Base-by-base conservation (phyloP, 1,140 invertebrate species). In the Vanessa atalanta region DNA sequence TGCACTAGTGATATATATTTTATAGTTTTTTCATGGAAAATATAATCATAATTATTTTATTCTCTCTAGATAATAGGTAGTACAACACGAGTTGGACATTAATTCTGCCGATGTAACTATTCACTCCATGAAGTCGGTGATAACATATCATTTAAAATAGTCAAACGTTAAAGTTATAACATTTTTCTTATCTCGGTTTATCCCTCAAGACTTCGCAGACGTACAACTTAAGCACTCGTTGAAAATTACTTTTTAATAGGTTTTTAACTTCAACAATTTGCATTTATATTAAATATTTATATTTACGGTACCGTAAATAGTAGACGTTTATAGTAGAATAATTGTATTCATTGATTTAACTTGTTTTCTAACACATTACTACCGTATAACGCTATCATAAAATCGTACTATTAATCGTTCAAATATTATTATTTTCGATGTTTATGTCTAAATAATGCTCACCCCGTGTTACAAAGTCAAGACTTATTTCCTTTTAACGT, bases 401-500 rank as follows among this genome's bases (percentile, higher is more conserved):
- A 31, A 31, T 20, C 20, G 20, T 31, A 31, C 3, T 31, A 31
- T 4, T 43, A 43, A 43, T 3, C 7, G 9, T 43, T 43, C 6
- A 9, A 37, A 43, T 8, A 43, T 43, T 43, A 43, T 9, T 9
- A 43, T 43, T 43, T 43, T 11, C 37, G 9, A 43, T 43, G 37
- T 43, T 43, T 2, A 43, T 43, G 3, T 43, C 8, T 9, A 37
- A 5, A 37, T 43, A 43, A 43, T 43, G 8, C 6, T 65, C 14
- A 48, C 51, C 53, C 53, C 16, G 55, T 13, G 68, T 67, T 66
- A 71, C 64, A 71, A 75, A 75, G 64, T 71, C 53, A 60, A 71
- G 64, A 75, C 61, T 31, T 72, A 75, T 71, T 75, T 75, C 73
- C 73, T 71, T 71, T 75, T 60, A 66, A 64, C 55, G 50, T 20